phyloP scores from a whole-genome alignment of 2,797 vertebrate genomes.

The Leptatherina wallacei region DNA sequence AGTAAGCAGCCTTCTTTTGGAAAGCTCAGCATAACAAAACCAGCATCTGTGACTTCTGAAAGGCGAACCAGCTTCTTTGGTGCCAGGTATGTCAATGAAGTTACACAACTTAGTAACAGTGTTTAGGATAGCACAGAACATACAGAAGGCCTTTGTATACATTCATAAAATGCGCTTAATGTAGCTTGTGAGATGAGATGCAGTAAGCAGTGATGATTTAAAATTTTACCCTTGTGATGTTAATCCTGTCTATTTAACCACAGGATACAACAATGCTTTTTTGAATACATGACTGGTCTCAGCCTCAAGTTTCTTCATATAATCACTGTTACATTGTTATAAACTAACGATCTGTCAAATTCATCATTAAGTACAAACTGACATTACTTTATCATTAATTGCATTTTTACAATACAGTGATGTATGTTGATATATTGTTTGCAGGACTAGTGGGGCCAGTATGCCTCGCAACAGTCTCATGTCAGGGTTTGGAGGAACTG shows the following conservation, averaged over 20 bases:
- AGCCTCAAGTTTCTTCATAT: too few relatives aligned
- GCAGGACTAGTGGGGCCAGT: slow-evolving; percentile 85
- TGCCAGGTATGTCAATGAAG: slow-evolving; percentile 44
- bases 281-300: too few relatives aligned
- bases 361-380: background rate
- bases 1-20: slow-evolving; percentile 89
- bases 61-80: slow-evolving; percentile 91
- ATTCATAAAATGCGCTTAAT: background rate
- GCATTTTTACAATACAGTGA: background rate
- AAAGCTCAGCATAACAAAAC: slow-evolving; percentile 87
- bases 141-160: background rate
- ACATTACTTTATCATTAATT: background rate
- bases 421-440: slow-evolving; percentile 6
- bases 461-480: slow-evolving; percentile 88
- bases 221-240: background rate
- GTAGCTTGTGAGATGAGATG: background rate
- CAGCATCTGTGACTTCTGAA: slow-evolving; percentile 86
- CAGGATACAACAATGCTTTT: too few relatives aligned
- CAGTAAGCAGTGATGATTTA: background rate
- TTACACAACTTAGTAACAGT: background rate
- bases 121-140: background rate
- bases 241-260: background rate
- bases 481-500: slow-evolving; percentile 88
- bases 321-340: background rate
- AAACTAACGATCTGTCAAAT: background rate